Base-by-base conservation (phyloP, 2,888 invertebrate species). In the Chrysodeixis includens region DNA sequence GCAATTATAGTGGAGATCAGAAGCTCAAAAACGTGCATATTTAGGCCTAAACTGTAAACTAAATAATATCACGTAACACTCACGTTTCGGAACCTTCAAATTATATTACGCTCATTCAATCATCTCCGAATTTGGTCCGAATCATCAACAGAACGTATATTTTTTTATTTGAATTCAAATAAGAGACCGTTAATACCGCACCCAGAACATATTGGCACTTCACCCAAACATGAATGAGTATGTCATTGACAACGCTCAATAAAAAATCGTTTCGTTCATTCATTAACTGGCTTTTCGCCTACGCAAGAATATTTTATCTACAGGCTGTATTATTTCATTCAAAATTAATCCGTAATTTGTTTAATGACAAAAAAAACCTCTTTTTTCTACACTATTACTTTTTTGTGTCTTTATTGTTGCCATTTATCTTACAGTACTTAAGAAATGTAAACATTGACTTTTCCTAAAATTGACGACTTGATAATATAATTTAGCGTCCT, bases 221-320 rank as follows among this genome's bases (percentile, higher is more conserved):
- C 56, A 76, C 51, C 46, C 56, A 62, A 68, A 68, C 74, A 72
- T 74, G 74, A 77, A 74, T 77, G 74, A 76, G 63, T 74, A 73
- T 77, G 73, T 74, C 76, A 78, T 66, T 75, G 76, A 75, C 79
- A 69, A 74, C 64, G 58, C 64, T 65, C 72, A 70, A 70, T 71
- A 76, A 76, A 78, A 77, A 76, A 64, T 57, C 66, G 68, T 56
- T 66, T 66, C 71, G 65, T 79, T 74, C 69, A 74, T 74, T 74
- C 75, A 76, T 78, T 83, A 71, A 76, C 70, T 76, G 75, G 78
- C 69, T 69, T 62, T 69, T 69, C 83, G 67, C 85, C 83, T 73
- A 84, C 82, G 78, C 73, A 56, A 66, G n/a, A 72, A 62, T 56
- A 56, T 71, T 75, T 51, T 69, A 57, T 55, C 52, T 53, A 72